A percentile compares a stretch with the other conserved stretches of the same genome.
These are phyloP conservation scores for Bos javanicus DNA, from an alignment of 2,113 vertebrate species.

Conservation along the genomic window DNA sequence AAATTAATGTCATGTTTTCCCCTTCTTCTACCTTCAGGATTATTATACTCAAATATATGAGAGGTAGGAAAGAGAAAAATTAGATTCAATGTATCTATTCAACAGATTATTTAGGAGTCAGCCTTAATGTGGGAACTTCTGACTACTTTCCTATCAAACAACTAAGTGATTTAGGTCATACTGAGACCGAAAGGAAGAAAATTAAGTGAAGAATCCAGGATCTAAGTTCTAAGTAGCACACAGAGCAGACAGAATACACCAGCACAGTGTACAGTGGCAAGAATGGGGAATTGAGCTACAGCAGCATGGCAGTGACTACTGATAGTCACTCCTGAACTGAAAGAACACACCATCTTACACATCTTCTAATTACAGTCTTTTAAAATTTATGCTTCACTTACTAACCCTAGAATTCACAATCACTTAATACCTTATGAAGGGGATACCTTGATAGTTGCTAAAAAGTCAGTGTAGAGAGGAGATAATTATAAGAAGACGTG, in stretches of 20 bases:
- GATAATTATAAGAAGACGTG: background rate
- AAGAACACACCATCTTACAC: background rate
- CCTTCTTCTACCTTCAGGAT: background rate
- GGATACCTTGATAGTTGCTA: background rate
- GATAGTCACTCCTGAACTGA: background rate
- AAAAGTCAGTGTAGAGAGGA: background rate
- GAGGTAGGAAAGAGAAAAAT: background rate
- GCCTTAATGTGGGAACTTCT: background rate
- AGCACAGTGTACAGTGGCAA: background rate
- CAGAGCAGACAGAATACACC: background rate
- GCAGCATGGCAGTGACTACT: background rate
- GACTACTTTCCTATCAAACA: background rate
- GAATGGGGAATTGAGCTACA: accelerated
- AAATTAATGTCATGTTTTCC: background rate
- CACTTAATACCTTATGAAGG: background rate
- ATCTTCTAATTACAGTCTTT: background rate
- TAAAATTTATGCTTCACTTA: background rate
- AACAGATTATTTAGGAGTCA: background rate
- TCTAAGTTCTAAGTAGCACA: background rate
- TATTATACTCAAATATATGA: background rate
- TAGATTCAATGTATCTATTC: background rate
- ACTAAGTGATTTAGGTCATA: background rate
- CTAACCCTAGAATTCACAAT: background rate
- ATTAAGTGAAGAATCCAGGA: background rate
- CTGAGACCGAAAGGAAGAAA: background rate